Conservation (phyloP, 2,888 invertebrate genomes). For the Drosophila demipolita region DNA sequence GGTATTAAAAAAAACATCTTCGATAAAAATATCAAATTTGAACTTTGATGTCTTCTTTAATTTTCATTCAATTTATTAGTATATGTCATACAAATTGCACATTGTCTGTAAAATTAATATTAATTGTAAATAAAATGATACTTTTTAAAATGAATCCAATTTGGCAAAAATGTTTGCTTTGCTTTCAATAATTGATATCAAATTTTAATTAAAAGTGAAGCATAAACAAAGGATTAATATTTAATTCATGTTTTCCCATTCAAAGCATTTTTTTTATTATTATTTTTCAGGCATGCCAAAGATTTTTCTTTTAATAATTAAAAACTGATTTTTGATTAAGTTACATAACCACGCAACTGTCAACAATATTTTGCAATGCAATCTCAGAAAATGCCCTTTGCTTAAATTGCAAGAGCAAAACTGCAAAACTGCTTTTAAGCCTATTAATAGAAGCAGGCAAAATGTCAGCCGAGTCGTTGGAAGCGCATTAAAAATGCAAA, state of each 20-base stretch:
- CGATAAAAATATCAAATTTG: no score
- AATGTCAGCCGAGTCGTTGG: constrained; percentile 50
- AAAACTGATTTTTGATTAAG: neutral
- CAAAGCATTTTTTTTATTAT: neutral
- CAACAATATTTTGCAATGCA: neutral
- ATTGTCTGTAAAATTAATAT: no score
- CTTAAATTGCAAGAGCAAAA: constrained; percentile 3
- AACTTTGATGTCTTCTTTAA: no score
- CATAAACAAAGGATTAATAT: neutral
- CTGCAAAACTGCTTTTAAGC: constrained; percentile 49
- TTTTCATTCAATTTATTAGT: no score
- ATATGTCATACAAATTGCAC: no score
- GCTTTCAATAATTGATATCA: no score
- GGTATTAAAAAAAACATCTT: no score
- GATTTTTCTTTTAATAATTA: neutral
- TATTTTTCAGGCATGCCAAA: neutral
- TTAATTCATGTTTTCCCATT: neutral
- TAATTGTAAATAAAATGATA: no score
- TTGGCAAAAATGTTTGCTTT: no score
- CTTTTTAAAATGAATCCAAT: no score
- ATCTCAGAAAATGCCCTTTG: neutral
- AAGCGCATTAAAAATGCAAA: constrained; percentile 57
- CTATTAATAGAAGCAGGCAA: constrained; percentile 61
- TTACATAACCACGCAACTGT: neutral
- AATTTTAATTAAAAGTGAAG: no score